These are phyloP conservation scores for Drosophila flavopinicola DNA, from an alignment of 2,888 invertebrate species.

Conservation along the genomic window DNA sequence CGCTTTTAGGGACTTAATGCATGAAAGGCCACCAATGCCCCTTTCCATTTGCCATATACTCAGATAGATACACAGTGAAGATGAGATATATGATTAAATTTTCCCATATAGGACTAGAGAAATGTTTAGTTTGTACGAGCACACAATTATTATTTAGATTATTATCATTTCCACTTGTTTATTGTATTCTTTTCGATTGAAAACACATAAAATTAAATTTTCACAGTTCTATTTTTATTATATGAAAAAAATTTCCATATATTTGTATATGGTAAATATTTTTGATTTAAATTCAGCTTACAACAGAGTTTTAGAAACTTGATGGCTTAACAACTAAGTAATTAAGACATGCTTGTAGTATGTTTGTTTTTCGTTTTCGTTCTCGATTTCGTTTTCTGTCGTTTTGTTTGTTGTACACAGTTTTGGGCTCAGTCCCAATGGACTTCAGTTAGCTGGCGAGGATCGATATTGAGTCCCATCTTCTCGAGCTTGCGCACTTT, in stretches of 20 bases:
- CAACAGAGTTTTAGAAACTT: conserved; percentile 66
- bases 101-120: too few relatives aligned
- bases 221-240: conserved; percentile 14
- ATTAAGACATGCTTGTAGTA: conserved; percentile 70
- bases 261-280: not conserved
- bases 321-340: conserved; percentile 40
- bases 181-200: not conserved
- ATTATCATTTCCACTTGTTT: too few relatives aligned
- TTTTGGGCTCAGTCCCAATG: conserved; percentile 55
- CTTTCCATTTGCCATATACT: too few relatives aligned
- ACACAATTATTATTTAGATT: too few relatives aligned
- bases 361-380: conserved; percentile 32
- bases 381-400: conserved; percentile 4
- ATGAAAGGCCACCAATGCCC: too few relatives aligned
- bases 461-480: conserved; percentile 64
- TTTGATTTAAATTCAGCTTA: conserved; percentile 28
- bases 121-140: too few relatives aligned
- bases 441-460: conserved; percentile 49
- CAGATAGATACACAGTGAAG: too few relatives aligned
- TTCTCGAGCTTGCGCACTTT: conserved; percentile 69
- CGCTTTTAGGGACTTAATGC: too few relatives aligned
- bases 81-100: too few relatives aligned
- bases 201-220: not conserved
- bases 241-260: conserved; percentile 7
- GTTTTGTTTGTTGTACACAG: conserved; percentile 14